phyloP scores from a whole-genome alignment of 2,888 invertebrate genomes.

The Allacma fusca region DNA sequence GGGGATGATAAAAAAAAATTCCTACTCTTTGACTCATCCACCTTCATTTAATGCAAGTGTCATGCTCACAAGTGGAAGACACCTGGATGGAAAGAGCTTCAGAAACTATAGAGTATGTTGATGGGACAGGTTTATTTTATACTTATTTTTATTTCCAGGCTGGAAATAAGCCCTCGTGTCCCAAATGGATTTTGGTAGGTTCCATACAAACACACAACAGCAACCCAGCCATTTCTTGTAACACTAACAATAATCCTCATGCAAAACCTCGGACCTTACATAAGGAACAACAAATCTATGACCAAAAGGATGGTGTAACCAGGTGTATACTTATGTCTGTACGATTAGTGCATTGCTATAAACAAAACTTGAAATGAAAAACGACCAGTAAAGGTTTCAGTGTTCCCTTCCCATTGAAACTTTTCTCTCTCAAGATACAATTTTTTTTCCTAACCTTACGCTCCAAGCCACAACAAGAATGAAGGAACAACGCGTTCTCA shows the following conservation, averaged over 20 bases:
- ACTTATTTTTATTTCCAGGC: slow-evolving; percentile 21
- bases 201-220: background rate
- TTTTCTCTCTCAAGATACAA: slow-evolving; percentile 16
- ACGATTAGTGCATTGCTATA: slow-evolving; percentile 20
- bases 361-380: slow-evolving; percentile 23
- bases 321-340: too few relatives aligned
- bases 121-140: slow-evolving; percentile 35
- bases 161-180: slow-evolving; percentile 12
- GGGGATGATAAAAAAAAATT: slow-evolving; percentile 10
- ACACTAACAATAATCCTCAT: background rate
- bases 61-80: slow-evolving; percentile 19
- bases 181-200: background rate
- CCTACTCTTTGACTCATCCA: slow-evolving; percentile 26
- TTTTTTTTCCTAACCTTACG: slow-evolving; percentile 10
- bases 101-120: background rate
- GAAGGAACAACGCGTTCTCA: slow-evolving; percentile 4
- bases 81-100: slow-evolving; percentile 2
- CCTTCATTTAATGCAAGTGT: slow-evolving; percentile 19
- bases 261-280: background rate
- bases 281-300: background rate
- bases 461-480: slow-evolving; percentile 19
- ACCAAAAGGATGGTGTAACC: too few relatives aligned
- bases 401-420: slow-evolving; percentile 24
- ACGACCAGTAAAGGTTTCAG: slow-evolving; percentile 28
- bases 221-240: too few relatives aligned